Evolutionary conservation across 2,113 vertebrate genomes (phyloP).

Genomic region (Pseudopodoces humilis): DNA sequence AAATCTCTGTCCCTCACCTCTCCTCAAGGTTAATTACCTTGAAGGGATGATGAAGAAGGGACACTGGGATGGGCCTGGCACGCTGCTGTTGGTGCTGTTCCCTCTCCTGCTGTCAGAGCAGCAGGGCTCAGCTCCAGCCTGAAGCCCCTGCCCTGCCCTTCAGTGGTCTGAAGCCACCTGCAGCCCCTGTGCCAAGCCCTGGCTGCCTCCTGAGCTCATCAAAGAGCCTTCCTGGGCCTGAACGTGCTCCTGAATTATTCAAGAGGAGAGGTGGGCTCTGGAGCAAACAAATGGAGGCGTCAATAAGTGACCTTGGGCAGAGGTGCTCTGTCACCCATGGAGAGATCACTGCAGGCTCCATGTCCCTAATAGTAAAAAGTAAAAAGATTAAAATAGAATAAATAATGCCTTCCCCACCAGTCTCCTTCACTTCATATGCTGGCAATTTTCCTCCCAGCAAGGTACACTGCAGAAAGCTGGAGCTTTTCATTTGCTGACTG

Average conservation of each 20-base stretch:
- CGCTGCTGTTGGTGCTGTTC: neutral
- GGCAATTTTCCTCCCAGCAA: constrained; percentile 14
- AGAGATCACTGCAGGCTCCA: neutral
- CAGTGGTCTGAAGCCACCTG: neutral
- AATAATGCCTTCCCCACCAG: neutral
- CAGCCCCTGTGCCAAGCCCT: constrained; percentile 3
- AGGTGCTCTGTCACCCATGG: neutral
- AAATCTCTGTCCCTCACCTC: neutral
- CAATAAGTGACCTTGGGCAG: constrained; percentile 3
- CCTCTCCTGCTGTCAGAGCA: neutral
- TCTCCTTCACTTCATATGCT: neutral
- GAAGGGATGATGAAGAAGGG: neutral
- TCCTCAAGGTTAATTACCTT: neutral
- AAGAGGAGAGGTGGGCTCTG: neutral
- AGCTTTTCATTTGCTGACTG: constrained; percentile 1
- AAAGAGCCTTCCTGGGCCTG: neutral
- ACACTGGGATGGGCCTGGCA: neutral
- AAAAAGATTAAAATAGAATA: constrained; percentile 6
- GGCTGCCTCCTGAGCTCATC: neutral
- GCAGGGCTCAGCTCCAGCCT: neutral
- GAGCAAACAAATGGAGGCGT: neutral
- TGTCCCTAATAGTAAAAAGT: neutral
- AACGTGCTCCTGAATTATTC: neutral
- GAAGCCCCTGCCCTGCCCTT: neutral
- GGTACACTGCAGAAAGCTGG: neutral